A percentile compares a stretch with the other conserved stretches of the same genome.
Evolutionary conservation across 1,140 invertebrate genomes (phyloP).

Genomic region (Galendromus occidentalis): DNA sequence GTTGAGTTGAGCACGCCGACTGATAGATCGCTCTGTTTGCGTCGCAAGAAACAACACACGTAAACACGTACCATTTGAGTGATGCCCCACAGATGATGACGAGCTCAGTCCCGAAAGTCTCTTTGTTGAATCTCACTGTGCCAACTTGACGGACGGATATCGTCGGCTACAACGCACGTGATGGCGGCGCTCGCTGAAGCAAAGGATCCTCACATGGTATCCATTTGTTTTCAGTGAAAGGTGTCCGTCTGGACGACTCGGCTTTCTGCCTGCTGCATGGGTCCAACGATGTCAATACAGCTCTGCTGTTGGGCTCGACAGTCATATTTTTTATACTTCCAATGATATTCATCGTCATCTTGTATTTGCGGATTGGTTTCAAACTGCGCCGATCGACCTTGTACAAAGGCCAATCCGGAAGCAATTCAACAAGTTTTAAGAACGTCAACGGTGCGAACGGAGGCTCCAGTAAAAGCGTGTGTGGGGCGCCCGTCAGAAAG

Average conservation of each 20-base stretch:
- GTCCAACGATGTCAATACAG: slow-evolving; percentile 6
- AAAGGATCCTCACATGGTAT: no score
- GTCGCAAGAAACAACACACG: no score
- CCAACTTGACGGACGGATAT: no score
- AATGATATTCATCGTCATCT: slow-evolving; percentile 27
- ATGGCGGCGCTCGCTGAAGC: no score
- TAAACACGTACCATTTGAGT: no score
- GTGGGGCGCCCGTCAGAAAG: neutral
- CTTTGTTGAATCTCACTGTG: no score
- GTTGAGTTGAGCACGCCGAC: no score
- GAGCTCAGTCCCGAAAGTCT: no score
- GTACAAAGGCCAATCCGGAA: neutral
- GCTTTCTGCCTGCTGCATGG: neutral
- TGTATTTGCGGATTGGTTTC: slow-evolving; percentile 29
- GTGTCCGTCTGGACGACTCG: neutral
- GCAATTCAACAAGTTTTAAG: neutral
- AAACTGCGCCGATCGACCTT: slow-evolving; percentile 24
- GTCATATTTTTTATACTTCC: slow-evolving; percentile 31
- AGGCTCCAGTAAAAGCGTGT: neutral
- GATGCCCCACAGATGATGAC: no score
- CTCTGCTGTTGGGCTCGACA: slow-evolving; percentile 23
- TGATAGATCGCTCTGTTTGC: no score
- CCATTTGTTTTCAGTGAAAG: neutral
- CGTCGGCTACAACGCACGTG: no score
- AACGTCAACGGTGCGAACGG: neutral